These are phyloP conservation scores for Emys orbicularis DNA, from an alignment of 2,797 vertebrate species.

Conservation along the genomic window DNA sequence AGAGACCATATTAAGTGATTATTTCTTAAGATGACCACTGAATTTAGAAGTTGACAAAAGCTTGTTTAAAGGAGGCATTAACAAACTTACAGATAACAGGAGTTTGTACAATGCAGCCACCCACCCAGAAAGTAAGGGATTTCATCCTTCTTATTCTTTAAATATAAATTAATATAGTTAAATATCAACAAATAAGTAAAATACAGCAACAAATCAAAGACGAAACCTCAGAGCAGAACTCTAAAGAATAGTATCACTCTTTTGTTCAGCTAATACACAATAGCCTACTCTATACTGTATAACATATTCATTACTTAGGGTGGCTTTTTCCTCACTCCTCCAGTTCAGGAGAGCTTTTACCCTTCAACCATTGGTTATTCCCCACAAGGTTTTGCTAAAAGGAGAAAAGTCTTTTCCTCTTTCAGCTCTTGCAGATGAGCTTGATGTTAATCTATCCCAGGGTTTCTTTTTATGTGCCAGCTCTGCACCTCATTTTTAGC, in stretches of 20 bases:
- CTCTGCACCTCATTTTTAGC: conserved; percentile 46
- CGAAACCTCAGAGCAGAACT: not conserved
- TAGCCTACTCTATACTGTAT: not conserved
- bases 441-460: conserved; percentile 40
- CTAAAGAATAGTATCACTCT: not conserved
- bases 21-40: too few relatives aligned
- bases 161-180: too few relatives aligned
- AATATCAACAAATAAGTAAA: not conserved
- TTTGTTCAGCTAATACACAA: not conserved
- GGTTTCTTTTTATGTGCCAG: conserved; percentile 53
- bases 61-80: not conserved
- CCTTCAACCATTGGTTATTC: conserved; percentile 13
- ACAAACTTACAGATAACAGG: not conserved
- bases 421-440: conserved; percentile 23
- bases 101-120: too few relatives aligned
- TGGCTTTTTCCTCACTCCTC: not conserved
- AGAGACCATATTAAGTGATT: too few relatives aligned
- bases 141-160: not conserved
- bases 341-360: conserved; percentile 4
- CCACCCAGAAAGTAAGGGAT: not conserved
- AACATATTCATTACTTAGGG: not conserved
- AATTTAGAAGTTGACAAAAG: not conserved
- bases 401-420: not conserved
- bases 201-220: not conserved
- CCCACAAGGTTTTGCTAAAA: not conserved